phyloP scores from a whole-genome alignment of 1,140 invertebrate species.

The Eufriesea mexicana region DNA sequence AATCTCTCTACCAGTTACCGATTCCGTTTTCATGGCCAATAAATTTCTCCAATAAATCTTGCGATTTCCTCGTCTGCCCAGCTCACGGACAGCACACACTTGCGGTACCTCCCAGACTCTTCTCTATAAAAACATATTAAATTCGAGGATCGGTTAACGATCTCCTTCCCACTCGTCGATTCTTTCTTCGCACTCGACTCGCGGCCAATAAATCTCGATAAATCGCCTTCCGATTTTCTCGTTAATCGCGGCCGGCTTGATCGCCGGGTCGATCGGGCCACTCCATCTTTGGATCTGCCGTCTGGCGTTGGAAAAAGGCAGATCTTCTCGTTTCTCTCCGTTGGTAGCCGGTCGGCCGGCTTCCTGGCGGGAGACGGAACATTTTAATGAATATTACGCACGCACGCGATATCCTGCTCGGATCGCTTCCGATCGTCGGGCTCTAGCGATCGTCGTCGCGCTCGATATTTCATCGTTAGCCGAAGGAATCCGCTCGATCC shows the following conservation, averaged over 20 bases:
- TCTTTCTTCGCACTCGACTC: background rate
- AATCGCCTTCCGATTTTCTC: background rate
- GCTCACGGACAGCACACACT: too few species aligned
- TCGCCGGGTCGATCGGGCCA: background rate
- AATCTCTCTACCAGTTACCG: too few species aligned
- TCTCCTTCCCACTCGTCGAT: background rate
- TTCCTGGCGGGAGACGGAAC: conserved; percentile 43
- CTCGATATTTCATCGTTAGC: conserved; percentile 48
- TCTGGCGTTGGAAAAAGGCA: conserved; percentile 21
- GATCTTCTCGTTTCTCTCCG: conserved; percentile 9
- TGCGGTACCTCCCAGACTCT: too few species aligned
- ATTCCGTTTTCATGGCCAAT: too few species aligned
- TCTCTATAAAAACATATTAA: too few species aligned
- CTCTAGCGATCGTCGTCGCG: conserved; percentile 7
- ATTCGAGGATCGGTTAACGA: too few species aligned
- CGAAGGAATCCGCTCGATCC: conserved; percentile 1
- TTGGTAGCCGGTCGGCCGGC: conserved; percentile 50
- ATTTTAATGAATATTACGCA: conserved; percentile 68
- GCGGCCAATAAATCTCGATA: background rate
- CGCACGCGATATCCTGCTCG: conserved; percentile 58
- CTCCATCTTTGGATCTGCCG: background rate
- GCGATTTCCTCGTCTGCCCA: too few species aligned
- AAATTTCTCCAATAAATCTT: too few species aligned
- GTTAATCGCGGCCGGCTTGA: background rate
- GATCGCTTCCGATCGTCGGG: conserved; percentile 47